These are phyloP conservation scores for Periophthalmus modestus DNA, from an alignment of 2,113 vertebrate species.

Conservation along the genomic window DNA sequence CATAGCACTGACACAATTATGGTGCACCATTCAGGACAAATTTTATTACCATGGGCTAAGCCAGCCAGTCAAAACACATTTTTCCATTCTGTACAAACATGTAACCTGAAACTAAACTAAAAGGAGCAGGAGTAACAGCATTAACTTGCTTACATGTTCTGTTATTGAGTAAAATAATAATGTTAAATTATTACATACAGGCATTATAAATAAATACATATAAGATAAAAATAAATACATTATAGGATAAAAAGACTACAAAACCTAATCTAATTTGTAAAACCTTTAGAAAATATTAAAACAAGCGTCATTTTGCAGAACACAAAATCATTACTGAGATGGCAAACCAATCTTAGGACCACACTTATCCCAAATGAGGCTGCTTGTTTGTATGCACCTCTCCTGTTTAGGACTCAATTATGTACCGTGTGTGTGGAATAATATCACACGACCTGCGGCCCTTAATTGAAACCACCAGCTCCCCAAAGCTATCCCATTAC, in stretches of 20 bases:
- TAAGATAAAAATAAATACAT: not conserved
- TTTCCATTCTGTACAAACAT: no score
- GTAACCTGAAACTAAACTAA: no score
- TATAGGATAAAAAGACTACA: not conserved
- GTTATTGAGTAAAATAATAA: no score
- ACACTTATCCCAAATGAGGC: constrained; percentile 5
- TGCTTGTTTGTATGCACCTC: constrained; percentile 6
- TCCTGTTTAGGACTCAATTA: constrained; percentile 27
- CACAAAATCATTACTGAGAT: constrained; percentile 18
- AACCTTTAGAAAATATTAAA: not conserved
- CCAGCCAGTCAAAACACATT: no score
- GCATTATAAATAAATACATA: no score
- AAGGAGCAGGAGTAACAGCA: no score
- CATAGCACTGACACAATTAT: no score
- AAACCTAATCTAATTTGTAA: not conserved
- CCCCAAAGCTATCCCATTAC: constrained; percentile 47
- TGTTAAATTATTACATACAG: no score
- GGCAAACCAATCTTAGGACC: constrained; percentile 17
- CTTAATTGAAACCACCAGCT: constrained; percentile 58
- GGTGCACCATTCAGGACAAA: no score
- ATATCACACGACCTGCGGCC: constrained; percentile 36
- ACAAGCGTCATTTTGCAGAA: not conserved
- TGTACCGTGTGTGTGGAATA: constrained; percentile 21
- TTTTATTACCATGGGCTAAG: no score
- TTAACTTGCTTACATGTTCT: no score